A percentile compares a stretch with the other conserved stretches of the same genome.
phyloP scores from a whole-genome alignment of 2,113 vertebrate genomes.

The Montifringilla adamsi region DNA sequence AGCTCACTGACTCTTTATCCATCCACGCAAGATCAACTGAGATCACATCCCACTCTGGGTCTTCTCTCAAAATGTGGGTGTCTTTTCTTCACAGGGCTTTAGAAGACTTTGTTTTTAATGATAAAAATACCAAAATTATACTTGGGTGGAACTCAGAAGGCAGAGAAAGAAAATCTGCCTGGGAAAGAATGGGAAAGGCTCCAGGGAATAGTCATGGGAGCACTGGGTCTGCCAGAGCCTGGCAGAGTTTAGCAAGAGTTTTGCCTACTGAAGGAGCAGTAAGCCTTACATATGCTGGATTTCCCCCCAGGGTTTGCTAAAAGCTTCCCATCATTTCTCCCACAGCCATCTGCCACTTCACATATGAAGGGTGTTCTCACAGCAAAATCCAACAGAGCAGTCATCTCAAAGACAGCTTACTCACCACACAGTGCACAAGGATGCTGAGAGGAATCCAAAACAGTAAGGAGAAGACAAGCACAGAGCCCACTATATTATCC shows the following conservation, averaged over 20 bases:
- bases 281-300: not conserved
- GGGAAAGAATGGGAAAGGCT: not conserved
- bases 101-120: not conserved
- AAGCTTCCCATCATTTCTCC: not conserved
- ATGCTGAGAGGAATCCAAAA: conserved; percentile 99
- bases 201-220: not conserved
- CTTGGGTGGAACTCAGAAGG: not conserved
- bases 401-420: conserved; percentile 42
- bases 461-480: conserved; percentile 94
- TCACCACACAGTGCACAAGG: conserved; percentile 97
- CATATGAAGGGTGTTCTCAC: not conserved
- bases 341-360: not conserved
- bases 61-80: not conserved
- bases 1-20: not conserved
- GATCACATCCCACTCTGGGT: not conserved
- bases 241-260: not conserved
- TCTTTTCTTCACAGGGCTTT: not conserved
- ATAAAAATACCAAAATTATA: not conserved
- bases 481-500: conserved; percentile 97
- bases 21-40: not conserved
- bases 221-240: not conserved
- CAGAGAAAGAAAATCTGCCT: not conserved
- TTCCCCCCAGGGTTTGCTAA: not conserved
- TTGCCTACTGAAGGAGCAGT: not conserved
- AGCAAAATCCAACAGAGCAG: not conserved